Conservation (phyloP, 2,888 invertebrate genomes). For the Timandra comae region DNA sequence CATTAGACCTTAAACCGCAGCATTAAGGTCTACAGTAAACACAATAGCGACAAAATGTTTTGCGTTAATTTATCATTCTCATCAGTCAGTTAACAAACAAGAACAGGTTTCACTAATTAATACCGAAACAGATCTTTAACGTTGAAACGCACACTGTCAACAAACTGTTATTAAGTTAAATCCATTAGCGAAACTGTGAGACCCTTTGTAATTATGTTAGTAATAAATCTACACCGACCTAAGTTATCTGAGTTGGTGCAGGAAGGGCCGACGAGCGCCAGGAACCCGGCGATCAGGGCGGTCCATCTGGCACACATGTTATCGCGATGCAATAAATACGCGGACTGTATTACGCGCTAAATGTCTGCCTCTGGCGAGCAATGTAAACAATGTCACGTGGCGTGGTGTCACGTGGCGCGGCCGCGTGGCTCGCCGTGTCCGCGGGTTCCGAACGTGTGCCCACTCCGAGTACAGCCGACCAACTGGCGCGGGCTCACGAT, state of each 20-base stretch:
- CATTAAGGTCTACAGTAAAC: neutral
- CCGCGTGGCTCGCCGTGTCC: conserved; percentile 52
- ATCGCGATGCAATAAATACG: conserved; percentile 24
- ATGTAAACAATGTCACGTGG: conserved; percentile 28
- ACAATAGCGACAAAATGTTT: neutral
- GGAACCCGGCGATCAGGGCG: conserved; percentile 39
- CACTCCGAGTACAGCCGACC: conserved; percentile 64
- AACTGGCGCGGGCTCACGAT: conserved; percentile 53
- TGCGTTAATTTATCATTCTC: conserved; percentile 12
- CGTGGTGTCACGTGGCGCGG: conserved; percentile 42
- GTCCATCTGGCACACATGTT: conserved; percentile 39
- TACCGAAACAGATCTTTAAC: conserved; percentile 27
- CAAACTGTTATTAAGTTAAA: conserved; percentile 37
- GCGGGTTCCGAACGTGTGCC: conserved; percentile 62
- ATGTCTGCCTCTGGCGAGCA: conserved; percentile 15
- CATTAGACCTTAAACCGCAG: neutral
- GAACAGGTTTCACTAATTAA: conserved; percentile 15
- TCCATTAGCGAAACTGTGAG: conserved; percentile 39
- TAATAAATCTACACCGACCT: conserved; percentile 58
- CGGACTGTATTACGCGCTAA: too few relatives aligned
- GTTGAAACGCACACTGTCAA: conserved; percentile 31
- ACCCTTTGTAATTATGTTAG: conserved; percentile 43
- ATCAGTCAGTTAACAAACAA: conserved; percentile 13
- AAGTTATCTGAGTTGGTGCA: conserved; percentile 66
- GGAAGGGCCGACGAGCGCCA: conserved; percentile 53